Base-by-base conservation (phyloP, 2,113 vertebrate species). In the Mus pahari region DNA sequence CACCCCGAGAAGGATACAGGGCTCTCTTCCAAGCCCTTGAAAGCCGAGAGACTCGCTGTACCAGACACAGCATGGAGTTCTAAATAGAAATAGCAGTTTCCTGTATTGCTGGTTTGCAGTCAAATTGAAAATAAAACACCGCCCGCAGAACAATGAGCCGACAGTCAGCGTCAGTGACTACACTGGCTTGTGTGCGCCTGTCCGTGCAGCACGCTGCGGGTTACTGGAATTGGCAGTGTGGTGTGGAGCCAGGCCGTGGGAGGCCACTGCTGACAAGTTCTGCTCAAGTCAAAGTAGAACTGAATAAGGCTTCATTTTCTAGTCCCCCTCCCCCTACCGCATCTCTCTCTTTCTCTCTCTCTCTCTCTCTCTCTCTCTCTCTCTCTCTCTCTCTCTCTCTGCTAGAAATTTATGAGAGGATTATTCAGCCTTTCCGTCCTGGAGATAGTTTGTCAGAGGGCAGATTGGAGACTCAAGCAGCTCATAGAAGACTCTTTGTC, bases 71-170 rank as follows among this genome's bases (percentile, higher is more conserved):
- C 16, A 9, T 31, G 26, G 12, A 60, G 28, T 31, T 70, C 87
- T 45, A 86, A 74, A 22, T 3, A 66, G 70, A 66, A 94, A 70
- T 68, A 68, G 31, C 1, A 28, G 68, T 88, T 71, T 33, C 78
- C n/a, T 53, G 7, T 74, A 64, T 39, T 90, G 26, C 60, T 86
- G 77, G 66, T 78, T 87, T 94, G 19, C 3, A 55, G 58, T 42
- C 55, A 75, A 58, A 53, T 22, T 75, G 68, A 87, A 93, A 78
- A 79, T 81, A 75, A 81, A 87, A 86, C 50, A 93, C 3, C 36
- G 24, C 28, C 11, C 12, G 28, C n/a, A 60, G n/a, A 75, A 89
- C 45, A 81, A 50, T 62, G 3, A 73, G 22, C 33, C 68, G 31
- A 90, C 81, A 83, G 22, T 48, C 16, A 77, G 33, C n/a, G 22